Evolutionary conservation across 2,888 invertebrate species (phyloP), one percentile per base, ranked within the genome.

Genomic region (Chrysomela aeneicollis): DNA sequence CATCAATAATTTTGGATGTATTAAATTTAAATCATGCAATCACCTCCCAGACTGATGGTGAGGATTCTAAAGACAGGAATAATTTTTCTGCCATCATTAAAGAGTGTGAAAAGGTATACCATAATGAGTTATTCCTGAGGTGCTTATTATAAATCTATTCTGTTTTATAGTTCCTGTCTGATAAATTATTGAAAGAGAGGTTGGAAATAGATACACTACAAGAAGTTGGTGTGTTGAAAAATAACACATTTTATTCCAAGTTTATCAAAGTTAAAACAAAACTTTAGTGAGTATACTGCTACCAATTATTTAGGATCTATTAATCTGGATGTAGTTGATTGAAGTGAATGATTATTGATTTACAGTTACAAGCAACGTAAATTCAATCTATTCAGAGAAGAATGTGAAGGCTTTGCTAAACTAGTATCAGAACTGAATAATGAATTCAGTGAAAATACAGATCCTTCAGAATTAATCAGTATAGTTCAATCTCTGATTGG

Each of bases 401-500:
- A 99, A 85, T 97, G 94, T 84, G 99, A 99, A 86, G 99, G 99
- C 5, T 99, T 97, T 85, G 93, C 98, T 1, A 99, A 99, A 83
- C 86, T 98, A 51, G 90, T 97, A 63, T 92, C 95, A 17, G 98
- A 98, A 85, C 85, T 99, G 66, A 95, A 94, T 86, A 94, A 95
- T 82, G 92, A 93, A 76, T 86, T 89, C 71, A 87, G 86, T 62
- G 87, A 87, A 77, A 82, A 87, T 71, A 86, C 87, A 60, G 88
- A 88, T 69, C 88, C 90, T 73, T 87, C 87, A 76, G 87, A 87
- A 70, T 87, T 93, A 72, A 86, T 97, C 77, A 93, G 96, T 85
- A 93, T 94, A 63, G 93, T 97, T 60, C 95, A 95, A 81, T 95
- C 97, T 1, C 85, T 98, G 61, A 97, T 98, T 82, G 97, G 96